phyloP scores from a whole-genome alignment of 2,113 vertebrate genomes.

The Callionymus lyra region DNA sequence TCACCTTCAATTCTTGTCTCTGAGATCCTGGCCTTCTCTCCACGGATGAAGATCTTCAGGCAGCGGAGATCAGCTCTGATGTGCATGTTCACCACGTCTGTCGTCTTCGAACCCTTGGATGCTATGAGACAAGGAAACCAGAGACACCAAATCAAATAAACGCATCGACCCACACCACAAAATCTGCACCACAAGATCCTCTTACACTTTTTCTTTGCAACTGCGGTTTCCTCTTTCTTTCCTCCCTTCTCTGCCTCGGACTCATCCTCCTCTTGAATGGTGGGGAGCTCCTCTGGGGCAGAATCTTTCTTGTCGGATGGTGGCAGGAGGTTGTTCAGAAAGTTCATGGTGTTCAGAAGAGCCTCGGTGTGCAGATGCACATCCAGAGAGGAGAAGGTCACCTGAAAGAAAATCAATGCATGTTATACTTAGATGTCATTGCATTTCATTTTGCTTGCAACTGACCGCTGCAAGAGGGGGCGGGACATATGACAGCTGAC shows the following conservation, averaged over 20 bases:
- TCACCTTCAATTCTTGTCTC: constrained; percentile 91
- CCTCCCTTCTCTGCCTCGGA: constrained; percentile 61
- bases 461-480: too few relatives aligned
- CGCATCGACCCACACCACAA: neutral
- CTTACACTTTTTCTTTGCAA: constrained; percentile 53
- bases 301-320: constrained; percentile 61
- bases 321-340: constrained; percentile 78
- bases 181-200: neutral
- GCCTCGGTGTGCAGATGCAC: constrained; percentile 91
- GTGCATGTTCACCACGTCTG: constrained; percentile 79
- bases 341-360: constrained; percentile 83
- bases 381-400: constrained; percentile 91
- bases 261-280: constrained; percentile 57
- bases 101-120: constrained; percentile 71
- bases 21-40: constrained; percentile 79
- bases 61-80: constrained; percentile 84
- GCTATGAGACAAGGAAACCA: constrained; percentile 49
- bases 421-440: too few relatives aligned
- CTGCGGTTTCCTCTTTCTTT: constrained; percentile 69
- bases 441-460: too few relatives aligned
- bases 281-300: constrained; percentile 52
- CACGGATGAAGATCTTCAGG: constrained; percentile 85
- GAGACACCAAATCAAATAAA: constrained; percentile 6
- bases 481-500: too few relatives aligned
- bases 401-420: constrained; percentile 34